Evolutionary conservation across 1,140 invertebrate species (phyloP).

Genomic region (Odontomachus brunneus): DNA sequence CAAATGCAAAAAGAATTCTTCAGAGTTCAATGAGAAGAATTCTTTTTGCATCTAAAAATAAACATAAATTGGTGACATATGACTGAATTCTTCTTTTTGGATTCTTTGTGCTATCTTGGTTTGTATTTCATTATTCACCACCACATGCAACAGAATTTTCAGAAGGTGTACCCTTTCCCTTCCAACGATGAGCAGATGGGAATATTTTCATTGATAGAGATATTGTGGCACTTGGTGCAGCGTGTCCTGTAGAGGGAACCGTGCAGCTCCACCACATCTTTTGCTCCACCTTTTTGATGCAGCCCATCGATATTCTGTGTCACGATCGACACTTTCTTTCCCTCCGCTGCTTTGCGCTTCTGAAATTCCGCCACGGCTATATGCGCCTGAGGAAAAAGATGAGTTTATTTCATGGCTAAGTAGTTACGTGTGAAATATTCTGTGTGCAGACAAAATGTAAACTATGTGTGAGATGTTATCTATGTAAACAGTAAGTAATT

Average conservation of each 20-base stretch:
- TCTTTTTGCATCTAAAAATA: too few species aligned
- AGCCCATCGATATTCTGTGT: slow-evolving; percentile 98
- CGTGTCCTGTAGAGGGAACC: slow-evolving; percentile 93
- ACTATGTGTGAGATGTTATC: too few species aligned
- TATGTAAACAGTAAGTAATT: too few species aligned
- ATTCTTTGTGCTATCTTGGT: too few species aligned
- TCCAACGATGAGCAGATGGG: slow-evolving; percentile 92
- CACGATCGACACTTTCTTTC: slow-evolving; percentile 89
- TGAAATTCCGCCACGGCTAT: slow-evolving; percentile 92
- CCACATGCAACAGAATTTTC: neutral
- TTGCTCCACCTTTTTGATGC: slow-evolving; percentile 93
- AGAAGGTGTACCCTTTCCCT: slow-evolving; percentile 78
- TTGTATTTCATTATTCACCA: neutral
- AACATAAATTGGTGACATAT: too few species aligned
- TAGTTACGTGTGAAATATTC: too few species aligned
- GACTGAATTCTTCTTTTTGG: too few species aligned
- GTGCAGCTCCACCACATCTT: slow-evolving; percentile 95
- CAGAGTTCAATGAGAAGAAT: too few species aligned
- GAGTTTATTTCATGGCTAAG: too few species aligned
- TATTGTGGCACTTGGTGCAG: slow-evolving; percentile 91
- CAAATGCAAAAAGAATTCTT: too few species aligned
- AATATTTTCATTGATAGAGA: slow-evolving; percentile 90
- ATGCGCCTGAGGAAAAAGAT: slow-evolving; percentile 88
- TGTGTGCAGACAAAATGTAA: too few species aligned
- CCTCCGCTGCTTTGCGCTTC: slow-evolving; percentile 86